These are phyloP conservation scores for Penaeus monodon DNA, from an alignment of 2,888 invertebrate genomes.

Conservation along the genomic window DNA sequence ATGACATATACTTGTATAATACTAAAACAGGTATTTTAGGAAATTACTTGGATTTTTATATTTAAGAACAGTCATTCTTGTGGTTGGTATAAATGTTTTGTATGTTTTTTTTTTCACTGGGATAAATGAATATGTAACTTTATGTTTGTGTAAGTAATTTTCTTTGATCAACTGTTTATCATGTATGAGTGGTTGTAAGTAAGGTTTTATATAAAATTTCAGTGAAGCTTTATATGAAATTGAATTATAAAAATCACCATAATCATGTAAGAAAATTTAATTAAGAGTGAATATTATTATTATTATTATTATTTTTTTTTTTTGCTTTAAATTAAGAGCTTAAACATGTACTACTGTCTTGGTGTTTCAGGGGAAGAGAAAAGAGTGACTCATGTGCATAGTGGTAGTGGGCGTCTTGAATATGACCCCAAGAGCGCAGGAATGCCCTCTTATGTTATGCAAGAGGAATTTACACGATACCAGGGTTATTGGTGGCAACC, in stretches of 20 bases:
- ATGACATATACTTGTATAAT: slow-evolving; percentile 72
- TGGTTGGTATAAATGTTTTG: neutral
- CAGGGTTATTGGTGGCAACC: slow-evolving; percentile 99
- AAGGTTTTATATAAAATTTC: neutral
- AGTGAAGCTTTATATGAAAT: too few relatives aligned
- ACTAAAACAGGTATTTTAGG: slow-evolving; percentile 70
- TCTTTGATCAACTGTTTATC: neutral
- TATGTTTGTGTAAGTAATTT: too few relatives aligned
- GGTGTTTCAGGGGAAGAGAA: slow-evolving; percentile 76
- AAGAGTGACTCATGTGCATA: slow-evolving; percentile 79
- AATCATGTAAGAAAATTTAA: too few relatives aligned
- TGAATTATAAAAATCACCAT: too few relatives aligned
- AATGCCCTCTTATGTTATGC: slow-evolving; percentile 97
- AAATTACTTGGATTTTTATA: neutral
- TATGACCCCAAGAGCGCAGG: slow-evolving; percentile 92
- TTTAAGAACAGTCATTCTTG: too few relatives aligned
- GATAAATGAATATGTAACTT: neutral
- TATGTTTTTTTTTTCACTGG: neutral
- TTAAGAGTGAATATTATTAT: neutral
- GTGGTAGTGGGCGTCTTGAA: slow-evolving; percentile 77
- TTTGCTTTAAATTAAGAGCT: neutral
- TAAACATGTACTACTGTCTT: neutral
- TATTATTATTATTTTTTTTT: too few relatives aligned
- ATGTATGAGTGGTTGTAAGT: neutral
- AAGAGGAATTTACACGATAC: slow-evolving; percentile 97